Conservation (phyloP, 2,888 invertebrate genomes). For the Nudaria mundana region DNA sequence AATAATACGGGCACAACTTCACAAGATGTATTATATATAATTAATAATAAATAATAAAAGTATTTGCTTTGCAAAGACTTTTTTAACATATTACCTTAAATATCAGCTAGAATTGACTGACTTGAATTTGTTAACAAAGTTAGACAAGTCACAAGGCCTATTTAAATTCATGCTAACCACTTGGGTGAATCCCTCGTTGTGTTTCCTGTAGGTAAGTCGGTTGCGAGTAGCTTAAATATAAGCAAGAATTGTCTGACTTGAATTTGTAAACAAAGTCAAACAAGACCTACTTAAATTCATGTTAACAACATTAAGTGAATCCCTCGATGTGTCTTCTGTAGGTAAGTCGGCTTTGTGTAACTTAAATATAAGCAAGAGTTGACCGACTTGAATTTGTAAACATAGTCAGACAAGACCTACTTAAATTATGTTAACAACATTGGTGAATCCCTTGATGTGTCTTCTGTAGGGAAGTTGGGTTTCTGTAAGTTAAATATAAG, state of each 20-base stretch:
- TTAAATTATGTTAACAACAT: slow-evolving; percentile 16
- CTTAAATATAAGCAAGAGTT: slow-evolving; percentile 16
- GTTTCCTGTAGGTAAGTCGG: too few species aligned
- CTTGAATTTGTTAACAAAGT: slow-evolving; percentile 19
- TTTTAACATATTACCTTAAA: background rate
- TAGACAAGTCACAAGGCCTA: slow-evolving; percentile 33
- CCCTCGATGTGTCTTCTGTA: background rate
- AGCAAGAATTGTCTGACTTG: too few species aligned
- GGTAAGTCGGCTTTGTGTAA: background rate
- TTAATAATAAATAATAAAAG: too few species aligned
- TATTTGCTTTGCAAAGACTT: background rate
- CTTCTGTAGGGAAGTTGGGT: too few species aligned
- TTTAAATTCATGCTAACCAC: slow-evolving; percentile 29
- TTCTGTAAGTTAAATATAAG: background rate
- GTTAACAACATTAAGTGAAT: background rate
- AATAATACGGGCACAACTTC: slow-evolving; percentile 14
- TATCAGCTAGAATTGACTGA: background rate
- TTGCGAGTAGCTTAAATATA: too few species aligned
- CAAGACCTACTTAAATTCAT: background rate
- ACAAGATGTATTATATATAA: slow-evolving; percentile 32
- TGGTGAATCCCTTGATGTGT: too few species aligned
- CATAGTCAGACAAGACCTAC: slow-evolving; percentile 31
- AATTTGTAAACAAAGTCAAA: too few species aligned
- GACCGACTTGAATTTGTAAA: slow-evolving; percentile 8
- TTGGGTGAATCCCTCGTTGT: too few species aligned